Conservation (phyloP, 2,888 invertebrate species). For the Ophion slaviceki region DNA sequence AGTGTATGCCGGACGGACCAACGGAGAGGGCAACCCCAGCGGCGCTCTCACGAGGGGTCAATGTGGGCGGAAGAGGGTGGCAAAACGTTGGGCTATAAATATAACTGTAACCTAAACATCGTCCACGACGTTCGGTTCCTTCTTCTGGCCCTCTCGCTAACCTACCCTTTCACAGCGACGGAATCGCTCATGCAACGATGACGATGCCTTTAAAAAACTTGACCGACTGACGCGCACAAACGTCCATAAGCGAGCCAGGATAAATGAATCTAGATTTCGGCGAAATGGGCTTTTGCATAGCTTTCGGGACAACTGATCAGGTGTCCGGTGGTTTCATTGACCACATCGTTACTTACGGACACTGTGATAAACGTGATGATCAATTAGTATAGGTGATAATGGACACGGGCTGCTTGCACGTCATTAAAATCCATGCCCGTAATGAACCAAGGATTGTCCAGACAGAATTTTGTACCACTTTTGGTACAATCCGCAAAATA, state of each 20-base stretch:
- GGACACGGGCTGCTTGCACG: no score
- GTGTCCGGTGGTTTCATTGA: no score
- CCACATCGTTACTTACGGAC: no score
- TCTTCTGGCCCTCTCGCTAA: slow-evolving; percentile 74
- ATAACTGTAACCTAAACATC: slow-evolving; percentile 41
- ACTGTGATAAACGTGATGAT: no score
- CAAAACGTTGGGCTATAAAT: slow-evolving; percentile 49
- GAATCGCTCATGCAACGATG: not conserved
- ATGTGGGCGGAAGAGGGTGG: slow-evolving; percentile 57
- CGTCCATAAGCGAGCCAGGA: not conserved
- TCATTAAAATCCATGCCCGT: no score
- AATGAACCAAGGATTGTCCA: no score
- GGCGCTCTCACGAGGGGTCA: slow-evolving; percentile 52
- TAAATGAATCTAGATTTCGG: no score
- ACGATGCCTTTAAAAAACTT: not conserved
- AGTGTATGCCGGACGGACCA: slow-evolving; percentile 67
- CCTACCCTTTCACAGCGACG: slow-evolving; percentile 69
- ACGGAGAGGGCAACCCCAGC: slow-evolving; percentile 67
- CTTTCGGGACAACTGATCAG: no score
- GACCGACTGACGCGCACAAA: not conserved
- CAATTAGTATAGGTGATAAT: no score
- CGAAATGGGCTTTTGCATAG: no score
- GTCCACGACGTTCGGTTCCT: slow-evolving; percentile 81
- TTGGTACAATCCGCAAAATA: no score
- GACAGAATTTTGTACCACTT: no score